Evolutionary conservation across 1,140 invertebrate genomes (phyloP).

Genomic region (Dreissena polymorpha): DNA sequence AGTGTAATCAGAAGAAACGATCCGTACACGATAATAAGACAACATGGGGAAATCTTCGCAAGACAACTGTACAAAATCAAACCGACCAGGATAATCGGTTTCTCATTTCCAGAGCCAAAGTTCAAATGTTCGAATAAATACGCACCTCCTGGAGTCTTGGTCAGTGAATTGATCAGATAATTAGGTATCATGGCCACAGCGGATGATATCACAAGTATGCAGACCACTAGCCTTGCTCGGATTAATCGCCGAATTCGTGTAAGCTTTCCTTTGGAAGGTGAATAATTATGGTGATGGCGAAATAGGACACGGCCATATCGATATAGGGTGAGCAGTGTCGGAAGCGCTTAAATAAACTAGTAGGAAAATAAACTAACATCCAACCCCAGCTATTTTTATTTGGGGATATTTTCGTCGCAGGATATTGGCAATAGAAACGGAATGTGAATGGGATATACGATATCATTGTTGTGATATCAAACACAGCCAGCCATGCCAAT

Average conservation of each 20-base stretch:
- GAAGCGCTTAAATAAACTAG: slow-evolving; percentile 83
- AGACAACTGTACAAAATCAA: slow-evolving; percentile 72
- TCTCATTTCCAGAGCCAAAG: slow-evolving; percentile 55
- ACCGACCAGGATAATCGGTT: slow-evolving; percentile 67
- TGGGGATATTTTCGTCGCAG: slow-evolving; percentile 34
- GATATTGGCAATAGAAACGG: slow-evolving; percentile 80
- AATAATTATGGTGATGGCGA: slow-evolving; percentile 91
- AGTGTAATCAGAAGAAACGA: slow-evolving; percentile 76
- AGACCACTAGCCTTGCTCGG: slow-evolving; percentile 87
- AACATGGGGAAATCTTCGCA: slow-evolving; percentile 79
- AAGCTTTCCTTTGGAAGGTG: slow-evolving; percentile 83
- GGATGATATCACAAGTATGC: slow-evolving; percentile 87
- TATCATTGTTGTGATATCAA: slow-evolving; percentile 92
- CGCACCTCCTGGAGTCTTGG: slow-evolving; percentile 2
- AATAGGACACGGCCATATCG: slow-evolving; percentile 93
- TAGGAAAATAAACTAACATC: slow-evolving; percentile 73
- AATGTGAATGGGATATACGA: slow-evolving; percentile 92
- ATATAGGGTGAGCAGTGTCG: slow-evolving; percentile 93
- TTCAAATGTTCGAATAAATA: slow-evolving; percentile 60
- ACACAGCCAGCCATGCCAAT: too few species aligned
- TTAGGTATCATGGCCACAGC: slow-evolving; percentile 89
- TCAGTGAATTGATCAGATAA: slow-evolving; percentile 79
- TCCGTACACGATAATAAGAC: slow-evolving; percentile 79
- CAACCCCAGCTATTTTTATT: slow-evolving; percentile 63
- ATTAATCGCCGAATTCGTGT: slow-evolving; percentile 82